phyloP scores from a whole-genome alignment of 2,113 vertebrate species.

The Oncorhynchus gorbuscha region DNA sequence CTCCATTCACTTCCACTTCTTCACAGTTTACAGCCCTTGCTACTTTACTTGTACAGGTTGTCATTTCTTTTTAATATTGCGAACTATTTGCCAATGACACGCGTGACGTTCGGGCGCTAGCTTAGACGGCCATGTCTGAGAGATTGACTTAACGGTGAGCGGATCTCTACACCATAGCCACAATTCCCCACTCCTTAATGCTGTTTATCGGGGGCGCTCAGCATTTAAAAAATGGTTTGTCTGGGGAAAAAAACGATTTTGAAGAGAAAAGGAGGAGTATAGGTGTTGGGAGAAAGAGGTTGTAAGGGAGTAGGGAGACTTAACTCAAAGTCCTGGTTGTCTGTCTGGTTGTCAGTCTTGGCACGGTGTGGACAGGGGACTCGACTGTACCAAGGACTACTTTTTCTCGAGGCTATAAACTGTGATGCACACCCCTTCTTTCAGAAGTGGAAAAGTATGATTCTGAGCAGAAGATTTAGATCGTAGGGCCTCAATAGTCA shows the following conservation, averaged over 20 bases:
- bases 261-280: background rate
- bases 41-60: constrained; percentile 9
- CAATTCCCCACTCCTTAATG: constrained; percentile 2
- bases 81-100: constrained; percentile 51
- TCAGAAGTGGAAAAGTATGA: too few species aligned
- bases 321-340: too few species aligned
- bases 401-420: too few species aligned
- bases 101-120: constrained; percentile 41
- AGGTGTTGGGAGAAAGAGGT: background rate
- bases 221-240: background rate
- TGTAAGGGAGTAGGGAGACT: background rate
- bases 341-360: too few species aligned
- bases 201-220: background rate
- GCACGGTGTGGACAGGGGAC: too few species aligned
- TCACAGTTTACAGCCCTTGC: constrained; percentile 43
- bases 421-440: too few species aligned
- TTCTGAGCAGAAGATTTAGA: too few species aligned
- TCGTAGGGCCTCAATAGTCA: too few species aligned
- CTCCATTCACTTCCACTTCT: constrained; percentile 24
- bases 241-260: background rate
- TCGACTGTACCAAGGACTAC: too few species aligned
- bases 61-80: background rate
- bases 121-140: constrained; percentile 12
- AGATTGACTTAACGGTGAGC: constrained; percentile 44
- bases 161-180: background rate